Conservation (phyloP, 2,797 vertebrate species). For the Brotula barbata region DNA sequence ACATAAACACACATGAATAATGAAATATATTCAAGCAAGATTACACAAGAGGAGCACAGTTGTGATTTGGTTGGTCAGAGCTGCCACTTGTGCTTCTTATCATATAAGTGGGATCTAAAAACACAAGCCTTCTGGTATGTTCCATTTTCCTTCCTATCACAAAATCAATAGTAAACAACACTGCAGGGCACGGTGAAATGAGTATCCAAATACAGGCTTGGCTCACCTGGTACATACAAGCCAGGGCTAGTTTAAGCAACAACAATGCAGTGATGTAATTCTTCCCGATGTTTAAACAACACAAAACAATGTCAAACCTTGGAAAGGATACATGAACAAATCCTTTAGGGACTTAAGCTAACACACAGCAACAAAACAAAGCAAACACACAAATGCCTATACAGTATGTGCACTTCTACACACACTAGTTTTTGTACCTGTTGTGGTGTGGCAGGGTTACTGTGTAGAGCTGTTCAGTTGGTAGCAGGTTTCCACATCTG, state of each 20-base stretch:
- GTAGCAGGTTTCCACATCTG: conserved; percentile 86
- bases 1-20: neutral
- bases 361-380: neutral
- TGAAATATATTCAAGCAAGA: too few species aligned
- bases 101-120: conserved; percentile 11
- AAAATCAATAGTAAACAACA: conserved; percentile 25
- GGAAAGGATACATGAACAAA: conserved; percentile 11
- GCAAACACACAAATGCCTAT: conserved; percentile 5
- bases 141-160: conserved; percentile 23
- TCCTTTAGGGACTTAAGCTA: conserved; percentile 30
- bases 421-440: conserved; percentile 74
- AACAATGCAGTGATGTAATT: conserved; percentile 44
- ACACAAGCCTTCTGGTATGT: conserved; percentile 31
- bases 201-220: conserved; percentile 22
- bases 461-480: conserved; percentile 86
- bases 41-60: too few species aligned
- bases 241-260: conserved; percentile 41
- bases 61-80: conserved; percentile 23
- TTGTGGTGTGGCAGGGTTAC: conserved; percentile 80
- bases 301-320: conserved; percentile 17
- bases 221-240: conserved; percentile 29
- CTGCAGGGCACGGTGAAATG: conserved; percentile 20
- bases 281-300: conserved; percentile 22
- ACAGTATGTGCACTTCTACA: conserved; percentile 10
- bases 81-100: conserved; percentile 16